phyloP scores from a whole-genome alignment of 2,797 vertebrate genomes.

The Tolypeutes matacus region DNA sequence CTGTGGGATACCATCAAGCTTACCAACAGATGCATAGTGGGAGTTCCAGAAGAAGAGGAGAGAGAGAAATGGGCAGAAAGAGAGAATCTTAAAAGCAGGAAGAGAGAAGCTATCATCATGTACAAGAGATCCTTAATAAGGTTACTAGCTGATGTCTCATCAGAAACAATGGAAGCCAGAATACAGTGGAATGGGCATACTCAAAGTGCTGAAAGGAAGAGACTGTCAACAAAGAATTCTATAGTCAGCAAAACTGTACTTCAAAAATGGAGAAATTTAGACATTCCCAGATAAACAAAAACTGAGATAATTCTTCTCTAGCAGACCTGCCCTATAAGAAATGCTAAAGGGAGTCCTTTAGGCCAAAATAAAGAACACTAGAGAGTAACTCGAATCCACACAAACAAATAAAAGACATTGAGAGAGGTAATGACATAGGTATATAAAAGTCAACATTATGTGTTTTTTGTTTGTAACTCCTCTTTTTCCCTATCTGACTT shows the following conservation, averaged over 20 bases:
- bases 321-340: not conserved
- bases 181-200: not conserved
- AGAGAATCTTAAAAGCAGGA: not conserved
- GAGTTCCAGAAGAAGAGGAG: not conserved
- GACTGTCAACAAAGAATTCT: not conserved
- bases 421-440: not conserved
- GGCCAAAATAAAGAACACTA: not conserved
- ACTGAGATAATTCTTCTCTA: not conserved
- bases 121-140: not conserved
- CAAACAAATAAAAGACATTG: not conserved
- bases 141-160: not conserved
- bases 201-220: not conserved
- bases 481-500: not conserved
- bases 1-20: not conserved
- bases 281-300: not conserved
- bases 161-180: not conserved
- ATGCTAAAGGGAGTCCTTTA: not conserved
- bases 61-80: not conserved
- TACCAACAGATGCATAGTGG: not conserved
- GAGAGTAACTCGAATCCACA: not conserved
- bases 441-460: not conserved
- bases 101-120: not conserved
- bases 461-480: not conserved
- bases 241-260: not conserved
- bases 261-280: not conserved